Evolutionary conservation across 2,113 vertebrate genomes (phyloP), one percentile per base, ranked within the genome.

Genomic region (Seriola dumerili): DNA sequence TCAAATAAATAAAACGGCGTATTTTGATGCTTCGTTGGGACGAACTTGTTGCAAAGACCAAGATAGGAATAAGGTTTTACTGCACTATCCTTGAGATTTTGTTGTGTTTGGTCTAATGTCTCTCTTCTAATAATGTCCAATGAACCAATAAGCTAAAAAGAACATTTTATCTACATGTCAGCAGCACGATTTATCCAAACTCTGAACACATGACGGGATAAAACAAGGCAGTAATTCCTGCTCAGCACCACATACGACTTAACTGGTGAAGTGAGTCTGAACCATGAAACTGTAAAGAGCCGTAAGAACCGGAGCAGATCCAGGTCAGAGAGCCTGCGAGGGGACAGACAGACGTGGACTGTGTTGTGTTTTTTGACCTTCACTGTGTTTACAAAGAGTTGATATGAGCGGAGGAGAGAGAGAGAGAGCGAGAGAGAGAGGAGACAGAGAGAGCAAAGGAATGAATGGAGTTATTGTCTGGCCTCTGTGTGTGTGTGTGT

Each of bases 381-480:
- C 74, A 44, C 36, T 14, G 13, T 75, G 85, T 86, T 89, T 54
- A 61, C 38, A 13, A 50, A 62, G 78, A 62, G 70, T 62, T 78
- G 86, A 88, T 57, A 61, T 32, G 40, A 68, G 59, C 68, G 32
- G 50, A 65, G 23, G 12, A 73, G 78, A 40, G 32, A 75, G 21
- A 65, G 57, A 64, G 4, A 65, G 25, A 40, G 54, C 57, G 80
- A 55, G 67, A 40, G 12, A 73, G 78, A 40, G 32, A 70, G 21
- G 29, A 65, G 57, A 64, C 1, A 65, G 25, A 40, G 54, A 61
- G 80, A 55, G 67, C 2, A 2, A 46, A 44, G 34, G 61, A 40
- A 85, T 90, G 86, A 91, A 90, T 88, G 81, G 81, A 80, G 34
- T 67, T 68, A 80, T 85, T 90, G 91, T 92, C 55, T 73, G 38